These are phyloP conservation scores for Epizoanthus illoricatus DNA, from an alignment of 92 coral and sea anemone genomes.

Conservation along the genomic window DNA sequence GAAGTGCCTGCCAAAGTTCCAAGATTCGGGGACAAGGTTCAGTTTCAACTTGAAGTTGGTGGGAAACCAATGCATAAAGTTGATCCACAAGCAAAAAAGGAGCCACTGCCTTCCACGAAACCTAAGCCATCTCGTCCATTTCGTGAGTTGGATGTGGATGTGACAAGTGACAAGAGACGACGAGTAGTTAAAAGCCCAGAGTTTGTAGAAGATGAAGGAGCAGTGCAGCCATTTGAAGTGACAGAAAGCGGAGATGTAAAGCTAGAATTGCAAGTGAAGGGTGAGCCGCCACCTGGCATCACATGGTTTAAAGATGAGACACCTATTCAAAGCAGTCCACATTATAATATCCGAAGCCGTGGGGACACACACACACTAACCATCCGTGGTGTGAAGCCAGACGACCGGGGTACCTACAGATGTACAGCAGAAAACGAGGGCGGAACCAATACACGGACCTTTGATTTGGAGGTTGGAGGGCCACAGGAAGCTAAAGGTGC, in stretches of 20 bases:
- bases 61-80: slow-evolving; percentile 45
- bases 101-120: slow-evolving; percentile 12
- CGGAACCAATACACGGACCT: slow-evolving; percentile 48
- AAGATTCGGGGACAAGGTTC: slow-evolving; percentile 31
- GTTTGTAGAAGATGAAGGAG: slow-evolving; percentile 40
- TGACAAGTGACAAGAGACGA: slow-evolving; percentile 21
- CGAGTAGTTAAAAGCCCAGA: slow-evolving; percentile 27
- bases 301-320: slow-evolving; percentile 51
- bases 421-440: slow-evolving; percentile 54
- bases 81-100: slow-evolving; percentile 54
- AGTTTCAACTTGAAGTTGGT: slow-evolving; percentile 36
- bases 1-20: slow-evolving; percentile 40
- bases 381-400: slow-evolving; percentile 70
- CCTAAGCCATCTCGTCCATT: slow-evolving; percentile 24
- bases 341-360: slow-evolving; percentile 45
- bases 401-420: slow-evolving; percentile 68
- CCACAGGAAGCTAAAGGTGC: slow-evolving; percentile 18
- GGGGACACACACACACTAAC: slow-evolving; percentile 66
- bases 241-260: slow-evolving; percentile 48
- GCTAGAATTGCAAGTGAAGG: slow-evolving; percentile 51
- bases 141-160: neutral
- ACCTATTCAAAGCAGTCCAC: slow-evolving; percentile 34
- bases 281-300: slow-evolving; percentile 48
- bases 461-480: slow-evolving; percentile 56
- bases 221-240: slow-evolving; percentile 38